A percentile compares a stretch with the other conserved stretches of the same genome.
Evolutionary conservation across 1,140 invertebrate genomes (phyloP).

Genomic region (Idris sp.): DNA sequence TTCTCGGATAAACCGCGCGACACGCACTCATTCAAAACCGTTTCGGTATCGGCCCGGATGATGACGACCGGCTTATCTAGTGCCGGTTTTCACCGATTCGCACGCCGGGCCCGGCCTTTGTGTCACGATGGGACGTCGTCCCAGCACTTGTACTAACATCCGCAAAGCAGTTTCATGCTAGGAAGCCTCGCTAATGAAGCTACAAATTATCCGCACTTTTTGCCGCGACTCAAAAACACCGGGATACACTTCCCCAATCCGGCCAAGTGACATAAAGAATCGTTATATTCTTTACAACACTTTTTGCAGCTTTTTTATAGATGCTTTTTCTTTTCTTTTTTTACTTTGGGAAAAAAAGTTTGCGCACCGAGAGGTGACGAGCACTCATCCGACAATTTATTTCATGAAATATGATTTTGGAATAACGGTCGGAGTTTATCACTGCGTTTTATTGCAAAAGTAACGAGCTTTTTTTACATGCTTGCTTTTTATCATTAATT

Average conservation of each 20-base stretch:
- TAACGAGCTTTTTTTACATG: too few species aligned
- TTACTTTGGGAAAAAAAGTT: background rate
- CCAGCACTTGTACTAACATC: slow-evolving; percentile 23
- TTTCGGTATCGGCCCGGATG: slow-evolving; percentile 60
- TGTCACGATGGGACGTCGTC: slow-evolving; percentile 8
- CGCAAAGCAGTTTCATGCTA: slow-evolving; percentile 2
- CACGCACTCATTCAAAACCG: slow-evolving; percentile 59
- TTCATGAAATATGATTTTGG: slow-evolving; percentile 17
- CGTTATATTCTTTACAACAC: background rate
- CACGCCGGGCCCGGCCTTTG: slow-evolving; percentile 6
- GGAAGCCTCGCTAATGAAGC: slow-evolving; percentile 33
- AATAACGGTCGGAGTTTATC: slow-evolving; percentile 30
- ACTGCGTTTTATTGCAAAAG: too few species aligned
- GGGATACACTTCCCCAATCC: slow-evolving; percentile 3
- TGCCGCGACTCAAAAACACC: slow-evolving; percentile 7
- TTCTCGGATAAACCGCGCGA: slow-evolving; percentile 48
- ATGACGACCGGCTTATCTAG: slow-evolving; percentile 47
- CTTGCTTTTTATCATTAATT: too few species aligned
- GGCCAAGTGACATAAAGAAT: background rate
- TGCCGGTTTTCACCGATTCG: slow-evolving; percentile 64
- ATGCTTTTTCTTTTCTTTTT: background rate
- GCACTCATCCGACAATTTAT: too few species aligned
- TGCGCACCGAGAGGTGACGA: too few species aligned
- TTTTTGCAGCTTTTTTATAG: too few species aligned
- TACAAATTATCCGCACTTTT: slow-evolving; percentile 17